phyloP scores from a whole-genome alignment of 2,797 vertebrate genomes.

The Poliocrania exsul region DNA sequence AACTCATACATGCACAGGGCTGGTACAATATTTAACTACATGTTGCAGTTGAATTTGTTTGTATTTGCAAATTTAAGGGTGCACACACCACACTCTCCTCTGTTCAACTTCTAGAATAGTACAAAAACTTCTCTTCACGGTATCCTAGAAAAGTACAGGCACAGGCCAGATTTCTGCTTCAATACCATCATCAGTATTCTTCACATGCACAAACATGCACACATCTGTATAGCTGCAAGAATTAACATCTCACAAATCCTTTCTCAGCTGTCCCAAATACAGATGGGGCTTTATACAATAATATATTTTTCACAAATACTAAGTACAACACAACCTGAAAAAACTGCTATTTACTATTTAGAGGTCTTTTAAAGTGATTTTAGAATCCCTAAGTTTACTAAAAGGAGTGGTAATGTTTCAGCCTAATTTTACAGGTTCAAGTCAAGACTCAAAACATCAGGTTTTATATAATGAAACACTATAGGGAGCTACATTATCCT shows the following conservation, averaged over 20 bases:
- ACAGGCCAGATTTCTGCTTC: neutral
- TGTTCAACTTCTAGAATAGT: accelerated
- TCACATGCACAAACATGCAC: neutral
- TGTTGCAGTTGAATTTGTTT: accelerated
- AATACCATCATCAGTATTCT: neutral
- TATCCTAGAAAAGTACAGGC: neutral
- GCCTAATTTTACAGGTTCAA: neutral
- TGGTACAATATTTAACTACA: neutral
- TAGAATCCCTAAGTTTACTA: neutral
- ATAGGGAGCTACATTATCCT: neutral
- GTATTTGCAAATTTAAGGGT: neutral
- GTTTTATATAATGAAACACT: neutral
- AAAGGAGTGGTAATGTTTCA: neutral
- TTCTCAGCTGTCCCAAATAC: neutral
- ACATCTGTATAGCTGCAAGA: neutral
- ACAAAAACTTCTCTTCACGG: neutral
- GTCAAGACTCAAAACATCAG: neutral
- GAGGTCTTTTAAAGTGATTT: neutral
- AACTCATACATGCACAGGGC: neutral
- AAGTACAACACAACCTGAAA: neutral
- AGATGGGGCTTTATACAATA: neutral
- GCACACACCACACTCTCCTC: neutral
- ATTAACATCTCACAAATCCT: neutral
- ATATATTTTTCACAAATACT: accelerated
- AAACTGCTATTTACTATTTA: neutral